Conservation (phyloP, 2,888 invertebrate species). For the Xanthorhoe designata region DNA sequence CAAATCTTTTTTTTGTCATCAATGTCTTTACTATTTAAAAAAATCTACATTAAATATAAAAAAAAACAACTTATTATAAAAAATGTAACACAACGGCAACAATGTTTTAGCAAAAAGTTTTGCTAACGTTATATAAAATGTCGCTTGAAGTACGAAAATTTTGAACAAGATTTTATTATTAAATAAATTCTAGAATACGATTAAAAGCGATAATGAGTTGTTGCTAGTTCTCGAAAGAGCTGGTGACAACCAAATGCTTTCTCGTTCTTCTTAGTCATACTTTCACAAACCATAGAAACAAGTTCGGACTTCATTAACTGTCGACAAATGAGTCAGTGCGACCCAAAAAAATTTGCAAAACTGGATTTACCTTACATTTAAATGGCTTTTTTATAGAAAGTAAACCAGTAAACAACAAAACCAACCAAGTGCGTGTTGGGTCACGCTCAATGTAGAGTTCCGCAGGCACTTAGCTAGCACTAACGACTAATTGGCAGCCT, state of each 20-base stretch:
- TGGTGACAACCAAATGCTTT: slow-evolving; percentile 26
- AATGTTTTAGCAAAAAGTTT: no score
- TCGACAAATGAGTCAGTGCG: slow-evolving; percentile 31
- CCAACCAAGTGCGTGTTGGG: no score
- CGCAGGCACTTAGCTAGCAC: no score
- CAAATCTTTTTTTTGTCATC: no score
- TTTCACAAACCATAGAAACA: slow-evolving; percentile 33
- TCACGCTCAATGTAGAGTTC: no score
- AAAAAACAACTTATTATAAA: no score
- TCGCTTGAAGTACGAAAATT: no score
- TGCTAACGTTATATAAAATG: no score
- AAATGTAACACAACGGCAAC: no score
- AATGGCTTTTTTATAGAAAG: neutral
- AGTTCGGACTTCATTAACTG: slow-evolving; percentile 25
- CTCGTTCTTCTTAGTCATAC: slow-evolving; percentile 32
- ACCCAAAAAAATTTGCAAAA: slow-evolving; percentile 11
- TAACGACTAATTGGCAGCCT: no score
- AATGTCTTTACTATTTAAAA: no score
- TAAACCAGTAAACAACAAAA: neutral
- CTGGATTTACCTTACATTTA: slow-evolving; percentile 4
- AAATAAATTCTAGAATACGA: neutral
- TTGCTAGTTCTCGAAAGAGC: slow-evolving; percentile 15
- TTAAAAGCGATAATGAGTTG: slow-evolving; percentile 21
- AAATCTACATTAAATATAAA: no score
- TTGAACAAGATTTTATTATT: neutral